These are phyloP conservation scores for Caranx melampygus DNA, from an alignment of 2,113 vertebrate species.

Conservation along the genomic window DNA sequence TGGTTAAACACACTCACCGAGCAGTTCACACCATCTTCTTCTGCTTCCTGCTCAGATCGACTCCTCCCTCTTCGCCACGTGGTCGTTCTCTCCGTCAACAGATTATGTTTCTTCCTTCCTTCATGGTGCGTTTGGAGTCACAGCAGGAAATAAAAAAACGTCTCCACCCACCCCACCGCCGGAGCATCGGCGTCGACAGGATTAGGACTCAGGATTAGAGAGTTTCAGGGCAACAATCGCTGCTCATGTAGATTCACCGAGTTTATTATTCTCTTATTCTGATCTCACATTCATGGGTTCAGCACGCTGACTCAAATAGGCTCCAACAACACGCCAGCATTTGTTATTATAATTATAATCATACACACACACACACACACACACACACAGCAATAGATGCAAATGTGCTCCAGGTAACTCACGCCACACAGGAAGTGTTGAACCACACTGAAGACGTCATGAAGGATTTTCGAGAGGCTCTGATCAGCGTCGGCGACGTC, in stretches of 20 bases:
- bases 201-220: constrained; percentile 1
- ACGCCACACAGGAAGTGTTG: not conserved
- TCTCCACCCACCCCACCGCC: no score
- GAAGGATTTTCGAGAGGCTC: not conserved
- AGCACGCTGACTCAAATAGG: constrained; percentile 3
- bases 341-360: not conserved
- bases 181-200: not conserved
- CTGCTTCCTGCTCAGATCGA: no score
- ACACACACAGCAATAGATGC: not conserved
- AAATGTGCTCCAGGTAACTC: not conserved
- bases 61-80: no score
- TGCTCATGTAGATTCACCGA: not conserved
- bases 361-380: not conserved
- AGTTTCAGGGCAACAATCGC: constrained; percentile 18
- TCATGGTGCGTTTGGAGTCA: no score
- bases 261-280: constrained; percentile 14
- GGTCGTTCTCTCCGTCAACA: no score
- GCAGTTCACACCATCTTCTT: no score
- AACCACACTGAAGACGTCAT: not conserved
- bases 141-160: no score
- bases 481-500: not conserved
- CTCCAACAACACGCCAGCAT: not conserved
- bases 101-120: no score
- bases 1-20: no score
- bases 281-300: constrained; percentile 19